Conservation (phyloP, 2,113 vertebrate genomes). For the Silurus glanis region DNA sequence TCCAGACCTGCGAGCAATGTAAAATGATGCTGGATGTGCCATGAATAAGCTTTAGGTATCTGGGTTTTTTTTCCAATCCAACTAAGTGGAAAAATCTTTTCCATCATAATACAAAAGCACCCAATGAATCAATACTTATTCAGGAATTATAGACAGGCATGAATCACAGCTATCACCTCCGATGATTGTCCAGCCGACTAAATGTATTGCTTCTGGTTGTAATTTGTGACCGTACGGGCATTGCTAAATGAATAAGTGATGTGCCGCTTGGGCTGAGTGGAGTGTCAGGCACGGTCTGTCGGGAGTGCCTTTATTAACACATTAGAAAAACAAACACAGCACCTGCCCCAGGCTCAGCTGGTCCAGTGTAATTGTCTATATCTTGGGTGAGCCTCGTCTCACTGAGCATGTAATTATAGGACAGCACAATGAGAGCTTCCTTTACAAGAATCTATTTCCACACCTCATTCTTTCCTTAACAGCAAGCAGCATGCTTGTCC, state of each 20-base stretch:
- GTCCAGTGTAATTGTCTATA: constrained; percentile 39
- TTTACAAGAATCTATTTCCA: background rate
- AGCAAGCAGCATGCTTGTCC: background rate
- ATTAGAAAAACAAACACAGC: constrained; percentile 58
- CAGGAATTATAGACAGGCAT: background rate
- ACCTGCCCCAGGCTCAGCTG: constrained; percentile 55
- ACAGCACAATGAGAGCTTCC: constrained; percentile 48
- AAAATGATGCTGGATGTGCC: background rate
- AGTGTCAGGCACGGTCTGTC: constrained; percentile 9
- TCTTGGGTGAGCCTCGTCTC: constrained; percentile 35
- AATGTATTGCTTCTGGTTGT: constrained; percentile 46
- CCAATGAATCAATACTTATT: constrained; percentile 23
- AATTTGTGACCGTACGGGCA: constrained; percentile 31
- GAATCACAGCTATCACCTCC: constrained; percentile 38
- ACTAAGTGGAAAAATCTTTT: background rate
- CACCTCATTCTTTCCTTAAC: background rate
- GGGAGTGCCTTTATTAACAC: constrained; percentile 52
- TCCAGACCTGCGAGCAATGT: background rate
- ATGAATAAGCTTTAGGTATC: background rate
- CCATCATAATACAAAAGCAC: background rate
- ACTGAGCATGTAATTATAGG: constrained; percentile 59
- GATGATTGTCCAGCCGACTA: constrained; percentile 38
- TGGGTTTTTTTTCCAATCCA: background rate
- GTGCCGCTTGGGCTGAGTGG: constrained; percentile 29
- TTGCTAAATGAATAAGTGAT: constrained; percentile 42